Conservation (phyloP, 2,797 vertebrate genomes). For the Coregonus sp. region DNA sequence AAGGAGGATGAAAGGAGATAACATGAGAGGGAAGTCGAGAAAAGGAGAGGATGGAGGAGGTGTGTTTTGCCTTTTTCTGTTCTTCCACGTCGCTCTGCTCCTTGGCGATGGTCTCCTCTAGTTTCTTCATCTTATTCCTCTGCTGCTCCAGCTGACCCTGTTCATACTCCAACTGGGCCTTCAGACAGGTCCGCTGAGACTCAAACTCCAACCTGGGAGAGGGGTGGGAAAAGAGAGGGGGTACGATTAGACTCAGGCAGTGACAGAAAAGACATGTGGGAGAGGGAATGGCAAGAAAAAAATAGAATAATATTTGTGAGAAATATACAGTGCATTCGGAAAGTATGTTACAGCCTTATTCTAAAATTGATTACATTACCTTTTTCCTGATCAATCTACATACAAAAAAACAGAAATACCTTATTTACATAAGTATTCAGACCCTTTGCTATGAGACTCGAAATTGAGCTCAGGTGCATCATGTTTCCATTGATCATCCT, state of each 20-base stretch:
- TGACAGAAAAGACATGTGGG: background rate
- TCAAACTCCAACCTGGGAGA: constrained; percentile 88
- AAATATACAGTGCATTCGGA: too few relatives aligned
- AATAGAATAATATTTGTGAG: background rate
- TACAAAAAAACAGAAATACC: too few relatives aligned
- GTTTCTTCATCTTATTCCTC: constrained; percentile 58
- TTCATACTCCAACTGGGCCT: constrained; percentile 83
- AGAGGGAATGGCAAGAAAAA: background rate
- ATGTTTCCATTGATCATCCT: too few relatives aligned
- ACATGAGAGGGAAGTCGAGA: background rate
- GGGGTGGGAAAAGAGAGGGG: background rate
- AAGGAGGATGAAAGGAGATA: background rate
- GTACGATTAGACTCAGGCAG: background rate
- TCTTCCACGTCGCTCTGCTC: constrained; percentile 65
- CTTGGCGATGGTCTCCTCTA: constrained; percentile 72
- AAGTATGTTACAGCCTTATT: too few relatives aligned
- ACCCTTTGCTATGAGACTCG: too few relatives aligned
- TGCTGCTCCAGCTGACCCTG: constrained; percentile 78
- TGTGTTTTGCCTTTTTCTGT: constrained; percentile 76
- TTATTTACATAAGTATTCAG: too few relatives aligned
- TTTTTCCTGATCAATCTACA: too few relatives aligned
- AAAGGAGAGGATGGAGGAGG: background rate
- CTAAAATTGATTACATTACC: too few relatives aligned
- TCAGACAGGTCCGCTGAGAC: constrained; percentile 81
- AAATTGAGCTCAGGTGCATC: too few relatives aligned